Evolutionary conservation across 1,140 invertebrate species (phyloP).

Genomic region (Heliconius himera): DNA sequence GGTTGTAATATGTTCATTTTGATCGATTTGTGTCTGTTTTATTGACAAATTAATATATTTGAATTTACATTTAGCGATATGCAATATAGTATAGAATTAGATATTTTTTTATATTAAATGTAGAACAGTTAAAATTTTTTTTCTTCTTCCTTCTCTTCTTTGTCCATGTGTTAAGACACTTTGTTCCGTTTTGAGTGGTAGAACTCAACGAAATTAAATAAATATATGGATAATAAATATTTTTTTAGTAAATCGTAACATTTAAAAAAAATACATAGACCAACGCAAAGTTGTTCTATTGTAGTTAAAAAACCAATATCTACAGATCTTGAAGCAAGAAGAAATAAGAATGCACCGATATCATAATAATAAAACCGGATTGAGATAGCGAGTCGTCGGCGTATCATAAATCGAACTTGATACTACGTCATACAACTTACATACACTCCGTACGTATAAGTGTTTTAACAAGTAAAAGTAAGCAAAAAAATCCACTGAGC

Average conservation of each 20-base stretch:
- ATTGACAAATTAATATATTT: background rate
- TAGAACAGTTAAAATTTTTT: too few relatives aligned
- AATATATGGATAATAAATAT: background rate
- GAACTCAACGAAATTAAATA: too few relatives aligned
- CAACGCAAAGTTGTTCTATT: background rate
- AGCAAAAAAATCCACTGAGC: background rate
- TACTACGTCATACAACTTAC: background rate
- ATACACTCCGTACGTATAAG: background rate
- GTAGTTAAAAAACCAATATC: background rate
- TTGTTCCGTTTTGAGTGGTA: too few relatives aligned
- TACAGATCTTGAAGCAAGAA: background rate
- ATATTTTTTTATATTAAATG: too few relatives aligned
- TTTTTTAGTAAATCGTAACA: background rate
- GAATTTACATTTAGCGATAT: background rate
- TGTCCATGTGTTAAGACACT: too few relatives aligned
- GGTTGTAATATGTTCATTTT: background rate
- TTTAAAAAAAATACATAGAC: background rate
- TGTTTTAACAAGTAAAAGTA: background rate
- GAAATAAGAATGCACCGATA: background rate
- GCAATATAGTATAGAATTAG: background rate
- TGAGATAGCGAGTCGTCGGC: background rate
- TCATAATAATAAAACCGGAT: background rate
- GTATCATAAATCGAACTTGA: slow-evolving; percentile 10
- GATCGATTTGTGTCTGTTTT: background rate
- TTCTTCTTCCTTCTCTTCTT: too few relatives aligned